Percentiles rank a stretch among this genome's conserved stretches.
Conservation (phyloP, 2,888 invertebrate species). For the Brachyopa scutellaris region DNA sequence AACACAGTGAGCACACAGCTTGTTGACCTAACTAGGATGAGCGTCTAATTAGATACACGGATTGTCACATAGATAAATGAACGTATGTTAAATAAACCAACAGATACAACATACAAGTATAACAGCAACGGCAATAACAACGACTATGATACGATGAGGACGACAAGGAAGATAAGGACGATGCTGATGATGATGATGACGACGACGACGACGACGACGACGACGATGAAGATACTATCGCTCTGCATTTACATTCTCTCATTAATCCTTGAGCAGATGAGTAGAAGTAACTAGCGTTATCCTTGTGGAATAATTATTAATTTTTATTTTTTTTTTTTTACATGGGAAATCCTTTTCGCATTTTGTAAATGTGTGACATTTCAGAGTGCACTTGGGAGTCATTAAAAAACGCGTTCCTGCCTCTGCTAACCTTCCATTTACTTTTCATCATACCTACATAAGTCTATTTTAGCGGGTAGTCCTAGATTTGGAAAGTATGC, state of each 20-base stretch:
- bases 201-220: not conserved
- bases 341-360: conserved; percentile 15
- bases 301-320: conserved; percentile 48
- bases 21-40: conserved; percentile 59
- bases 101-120: conserved; percentile 42
- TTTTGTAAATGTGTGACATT: conserved; percentile 34
- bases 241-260: conserved; percentile 64
- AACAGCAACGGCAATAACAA: conserved; percentile 2
- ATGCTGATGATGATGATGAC: not conserved
- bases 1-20: conserved; percentile 4
- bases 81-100: conserved; percentile 67
- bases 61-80: conserved; percentile 65
- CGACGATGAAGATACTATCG: conserved; percentile 14
- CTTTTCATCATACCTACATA: conserved; percentile 48
- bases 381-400: conserved; percentile 57
- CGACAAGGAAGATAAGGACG: not conserved
- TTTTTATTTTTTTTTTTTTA: not conserved
- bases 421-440: conserved; percentile 52
- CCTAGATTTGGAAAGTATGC: conserved; percentile 30
- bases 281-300: conserved; percentile 47
- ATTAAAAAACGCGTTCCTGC: conserved; percentile 58
- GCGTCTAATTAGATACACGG: conserved; percentile 65
- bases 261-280: conserved; percentile 69
- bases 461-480: conserved; percentile 1
- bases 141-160: not conserved